phyloP scores from a whole-genome alignment of 2,797 vertebrate genomes.

The Buphagus erythrorhynchus region DNA sequence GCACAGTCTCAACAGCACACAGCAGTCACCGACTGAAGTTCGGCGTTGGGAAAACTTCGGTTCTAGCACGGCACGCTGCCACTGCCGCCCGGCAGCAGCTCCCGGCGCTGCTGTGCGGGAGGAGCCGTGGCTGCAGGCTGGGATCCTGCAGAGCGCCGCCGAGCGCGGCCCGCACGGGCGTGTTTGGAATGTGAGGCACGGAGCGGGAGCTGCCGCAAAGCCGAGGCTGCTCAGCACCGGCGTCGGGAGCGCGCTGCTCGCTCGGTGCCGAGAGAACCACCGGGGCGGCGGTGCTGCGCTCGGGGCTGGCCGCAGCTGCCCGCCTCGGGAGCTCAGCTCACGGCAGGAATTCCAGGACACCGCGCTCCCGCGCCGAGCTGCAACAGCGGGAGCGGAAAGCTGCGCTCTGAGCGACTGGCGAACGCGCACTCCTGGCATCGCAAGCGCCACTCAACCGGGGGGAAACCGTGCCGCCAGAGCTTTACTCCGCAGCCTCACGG shows the following conservation, averaged over 20 bases:
- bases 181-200: background rate
- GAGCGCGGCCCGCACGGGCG: background rate
- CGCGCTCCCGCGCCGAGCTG: background rate
- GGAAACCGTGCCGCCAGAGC: background rate
- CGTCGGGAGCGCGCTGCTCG: background rate
- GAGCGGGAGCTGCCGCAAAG: background rate
- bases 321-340: rapidly evolving
- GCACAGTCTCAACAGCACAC: background rate
- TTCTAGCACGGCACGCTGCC: rapidly evolving
- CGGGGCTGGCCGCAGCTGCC: background rate
- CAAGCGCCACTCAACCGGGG: rapidly evolving
- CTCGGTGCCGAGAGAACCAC: background rate
- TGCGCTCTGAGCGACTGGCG: rapidly evolving
- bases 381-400: background rate
- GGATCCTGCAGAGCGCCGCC: background rate
- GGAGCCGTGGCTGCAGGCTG: background rate
- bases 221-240: background rate
- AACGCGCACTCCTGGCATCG: background rate
- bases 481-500: background rate
- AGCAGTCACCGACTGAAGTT: background rate
- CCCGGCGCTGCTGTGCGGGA: background rate
- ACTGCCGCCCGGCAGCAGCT: background rate
- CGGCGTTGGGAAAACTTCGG: background rate
- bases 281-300: background rate
- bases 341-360: background rate